Evolutionary conservation across 2,888 invertebrate genomes (phyloP), one percentile per base, ranked within the genome.

Genomic region (Drosophila sordidula): DNA sequence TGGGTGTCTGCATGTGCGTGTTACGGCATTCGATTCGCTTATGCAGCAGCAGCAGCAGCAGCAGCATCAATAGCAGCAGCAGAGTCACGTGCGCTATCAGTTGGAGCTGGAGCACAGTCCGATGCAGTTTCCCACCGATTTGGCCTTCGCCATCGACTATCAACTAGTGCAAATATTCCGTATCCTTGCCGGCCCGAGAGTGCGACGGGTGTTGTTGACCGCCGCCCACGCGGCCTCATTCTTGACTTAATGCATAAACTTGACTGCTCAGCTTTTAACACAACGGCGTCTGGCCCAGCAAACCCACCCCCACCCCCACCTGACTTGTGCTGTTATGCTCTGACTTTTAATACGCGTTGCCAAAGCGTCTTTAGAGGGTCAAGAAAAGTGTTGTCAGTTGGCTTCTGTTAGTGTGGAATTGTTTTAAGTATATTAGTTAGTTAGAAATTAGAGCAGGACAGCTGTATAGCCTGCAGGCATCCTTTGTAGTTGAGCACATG

Each of bases 81-180:
- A 26, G 46, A 65, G 51, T 51, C 66, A 65, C 52, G 65, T 65
- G 65, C 63, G 49, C 41, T 62, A 49, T 64, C 62, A 12, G 41
- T 12, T 64, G 49, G n/a, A 49, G 34, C 34, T 62, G 62, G n/a
- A n/a, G 64, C 41, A 26, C 49, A 64, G 62, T 41, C 4, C 34
- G 34, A 11, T 12, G 29, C 9, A 0, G 1, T 16, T 14, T 16
- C 9, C 4, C 16, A 16, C 6, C 8, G 16, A 12, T 14, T 6
- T 5, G 12, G 22, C 47, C 47, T 34, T 14, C 6, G 22, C 47
- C 34, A 34, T 46, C 64, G 16, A 39, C 64, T 25, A 46, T 63
- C 38, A 32, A 29, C 47, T 25, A 47, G 25, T 64, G 11, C 64
- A 64, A 9, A n/a, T 34, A 14, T 6, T 16, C 22, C 11, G 38